These are phyloP conservation scores for Sorex maritimensis DNA, from an alignment of 2,797 vertebrate species.

Conservation along the genomic window DNA sequence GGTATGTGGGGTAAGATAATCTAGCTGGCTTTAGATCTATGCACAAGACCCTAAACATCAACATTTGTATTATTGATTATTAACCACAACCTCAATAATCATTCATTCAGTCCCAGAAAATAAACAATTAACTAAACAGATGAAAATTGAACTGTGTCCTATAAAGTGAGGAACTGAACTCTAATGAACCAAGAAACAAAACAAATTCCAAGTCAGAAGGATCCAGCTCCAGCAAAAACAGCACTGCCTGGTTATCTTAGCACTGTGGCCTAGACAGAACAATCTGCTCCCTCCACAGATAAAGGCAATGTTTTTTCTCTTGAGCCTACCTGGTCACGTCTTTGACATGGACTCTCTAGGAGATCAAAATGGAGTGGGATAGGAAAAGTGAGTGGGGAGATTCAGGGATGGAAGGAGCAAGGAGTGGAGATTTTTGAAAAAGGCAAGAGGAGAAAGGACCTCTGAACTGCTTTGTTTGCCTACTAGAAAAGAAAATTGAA, in stretches of 20 bases:
- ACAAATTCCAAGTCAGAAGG: constrained; percentile 69
- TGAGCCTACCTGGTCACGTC: not conserved
- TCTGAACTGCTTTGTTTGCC: not conserved
- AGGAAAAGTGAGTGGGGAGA: not conserved
- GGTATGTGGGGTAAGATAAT: not conserved
- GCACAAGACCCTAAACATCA: not conserved
- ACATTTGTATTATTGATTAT: constrained; percentile 74
- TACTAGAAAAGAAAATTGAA: not conserved
- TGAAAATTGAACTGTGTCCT: constrained; percentile 76
- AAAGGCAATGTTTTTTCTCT: not conserved
- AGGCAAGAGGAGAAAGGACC: not conserved
- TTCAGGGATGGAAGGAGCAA: not conserved
- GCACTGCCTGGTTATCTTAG: not conserved
- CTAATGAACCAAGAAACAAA: constrained; percentile 64
- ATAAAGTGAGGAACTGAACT: constrained; percentile 31
- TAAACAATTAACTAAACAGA: constrained; percentile 78
- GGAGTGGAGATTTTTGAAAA: not conserved
- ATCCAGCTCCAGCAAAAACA: not conserved
- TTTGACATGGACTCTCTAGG: not conserved
- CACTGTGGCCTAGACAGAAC: not conserved
- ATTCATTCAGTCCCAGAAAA: constrained; percentile 64
- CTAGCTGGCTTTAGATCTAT: not conserved
- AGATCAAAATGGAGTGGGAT: not conserved
- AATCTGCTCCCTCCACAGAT: not conserved
- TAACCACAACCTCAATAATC: constrained; percentile 80